A percentile compares a stretch with the other conserved stretches of the same genome.
These are phyloP conservation scores for Clinocottus analis DNA, from an alignment of 2,113 vertebrate genomes.

Conservation along the genomic window DNA sequence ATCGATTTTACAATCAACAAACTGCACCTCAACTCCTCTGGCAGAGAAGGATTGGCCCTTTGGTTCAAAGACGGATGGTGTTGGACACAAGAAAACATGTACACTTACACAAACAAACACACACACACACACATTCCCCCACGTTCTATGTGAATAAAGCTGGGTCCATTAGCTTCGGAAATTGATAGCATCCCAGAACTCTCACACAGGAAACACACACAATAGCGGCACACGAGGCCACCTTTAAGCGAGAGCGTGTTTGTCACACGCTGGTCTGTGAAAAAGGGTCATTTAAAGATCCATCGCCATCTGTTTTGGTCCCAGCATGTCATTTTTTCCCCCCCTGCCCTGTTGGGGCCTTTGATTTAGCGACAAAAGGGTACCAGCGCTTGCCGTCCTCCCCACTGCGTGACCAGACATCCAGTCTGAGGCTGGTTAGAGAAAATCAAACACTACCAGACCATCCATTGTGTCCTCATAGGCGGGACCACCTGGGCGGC, in stretches of 20 bases:
- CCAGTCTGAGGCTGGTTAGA: conserved; percentile 46
- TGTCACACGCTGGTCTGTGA: conserved; percentile 57
- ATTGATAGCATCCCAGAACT: conserved; percentile 52
- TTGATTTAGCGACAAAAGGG: conserved; percentile 64
- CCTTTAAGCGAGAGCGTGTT: conserved; percentile 55
- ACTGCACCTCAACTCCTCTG: conserved; percentile 31
- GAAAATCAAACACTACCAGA: conserved; percentile 52
- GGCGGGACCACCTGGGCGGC: conserved; percentile 45
- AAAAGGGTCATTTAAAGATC: conserved; percentile 73
- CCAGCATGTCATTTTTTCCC: conserved; percentile 60
- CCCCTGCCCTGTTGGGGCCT: conserved; percentile 62
- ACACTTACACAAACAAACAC: conserved; percentile 30
- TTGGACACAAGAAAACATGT: conserved; percentile 34
- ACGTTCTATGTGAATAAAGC: conserved; percentile 28
- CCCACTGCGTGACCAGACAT: conserved; percentile 59
- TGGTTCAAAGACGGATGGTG: conserved; percentile 59
- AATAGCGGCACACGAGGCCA: conserved; percentile 22
- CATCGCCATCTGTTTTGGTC: conserved; percentile 70
- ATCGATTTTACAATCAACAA: conserved; percentile 72
- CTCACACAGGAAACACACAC: conserved; percentile 18
- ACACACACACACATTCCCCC: conserved; percentile 11
- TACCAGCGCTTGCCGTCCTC: conserved; percentile 37
- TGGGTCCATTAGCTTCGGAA: conserved; percentile 59
- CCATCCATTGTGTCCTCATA: conserved; percentile 51
- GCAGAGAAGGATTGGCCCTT: conserved; percentile 33